Conservation (phyloP, 2,888 invertebrate species). For the Agriopis marginaria region DNA sequence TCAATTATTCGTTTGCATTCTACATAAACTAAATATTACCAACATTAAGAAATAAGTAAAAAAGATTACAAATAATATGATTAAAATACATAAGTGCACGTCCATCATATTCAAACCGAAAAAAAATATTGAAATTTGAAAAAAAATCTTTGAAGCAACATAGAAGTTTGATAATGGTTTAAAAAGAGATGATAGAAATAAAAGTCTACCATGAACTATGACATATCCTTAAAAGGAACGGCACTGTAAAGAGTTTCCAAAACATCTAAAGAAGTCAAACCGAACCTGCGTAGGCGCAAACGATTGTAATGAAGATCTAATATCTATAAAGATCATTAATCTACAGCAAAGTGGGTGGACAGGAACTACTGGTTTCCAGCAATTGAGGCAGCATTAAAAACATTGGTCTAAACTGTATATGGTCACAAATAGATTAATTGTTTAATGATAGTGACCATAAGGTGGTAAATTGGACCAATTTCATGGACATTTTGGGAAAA, state of each 20-base stretch:
- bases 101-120: conserved; percentile 25
- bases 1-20: conserved; percentile 19
- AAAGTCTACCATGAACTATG: not conserved
- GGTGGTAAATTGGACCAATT: conserved; percentile 50
- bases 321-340: conserved; percentile 29
- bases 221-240: conserved; percentile 7
- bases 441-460: conserved; percentile 46
- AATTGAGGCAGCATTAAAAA: conserved; percentile 41
- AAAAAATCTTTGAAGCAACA: not conserved
- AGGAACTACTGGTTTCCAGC: conserved; percentile 25
- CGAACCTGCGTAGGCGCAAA: conserved; percentile 20
- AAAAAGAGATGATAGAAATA: not conserved
- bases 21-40: conserved; percentile 30
- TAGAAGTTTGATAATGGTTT: too few relatives aligned
- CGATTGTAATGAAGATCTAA: conserved; percentile 23
- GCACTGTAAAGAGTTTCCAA: conserved; percentile 10
- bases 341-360: conserved; percentile 43
- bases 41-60: conserved; percentile 32
- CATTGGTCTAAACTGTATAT: conserved; percentile 53
- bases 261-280: conserved; percentile 19
- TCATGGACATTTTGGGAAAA: conserved; percentile 49
- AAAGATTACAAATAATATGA: conserved; percentile 33
- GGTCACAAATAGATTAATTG: conserved; percentile 57
- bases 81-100: conserved; percentile 33
- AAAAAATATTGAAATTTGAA: not conserved